These are phyloP conservation scores for Drosophila kohkoa DNA, from an alignment of 1,140 invertebrate species.

Conservation along the genomic window DNA sequence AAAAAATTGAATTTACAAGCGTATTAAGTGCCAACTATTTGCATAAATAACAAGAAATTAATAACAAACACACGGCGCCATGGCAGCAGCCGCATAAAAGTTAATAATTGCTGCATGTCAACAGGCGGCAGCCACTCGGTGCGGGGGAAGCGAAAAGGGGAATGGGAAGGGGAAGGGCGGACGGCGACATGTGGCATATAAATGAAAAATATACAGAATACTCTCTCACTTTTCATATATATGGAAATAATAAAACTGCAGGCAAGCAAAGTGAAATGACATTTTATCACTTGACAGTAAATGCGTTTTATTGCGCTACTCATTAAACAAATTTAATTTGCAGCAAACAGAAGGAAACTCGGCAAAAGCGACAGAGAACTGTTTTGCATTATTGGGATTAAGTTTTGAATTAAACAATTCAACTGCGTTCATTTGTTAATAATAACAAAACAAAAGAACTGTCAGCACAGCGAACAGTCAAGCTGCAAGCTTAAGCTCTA, in stretches of 20 bases:
- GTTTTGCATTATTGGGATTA: constrained; percentile 9
- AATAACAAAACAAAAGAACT: too few relatives aligned
- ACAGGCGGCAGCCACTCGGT: constrained; percentile 50
- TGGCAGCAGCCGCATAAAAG: constrained; percentile 80
- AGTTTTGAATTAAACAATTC: constrained; percentile 10
- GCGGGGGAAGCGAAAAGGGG: background rate
- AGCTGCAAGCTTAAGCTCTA: too few relatives aligned
- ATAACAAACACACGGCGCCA: constrained; percentile 81
- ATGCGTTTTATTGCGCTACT: constrained; percentile 78
- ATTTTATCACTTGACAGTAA: constrained; percentile 83
- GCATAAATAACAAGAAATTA: constrained; percentile 84
- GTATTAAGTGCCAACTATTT: constrained; percentile 84
- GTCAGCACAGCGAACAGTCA: too few relatives aligned
- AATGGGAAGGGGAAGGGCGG: constrained; percentile 14
- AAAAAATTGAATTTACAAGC: constrained; percentile 55
- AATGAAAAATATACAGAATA: constrained; percentile 72
- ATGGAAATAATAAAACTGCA: constrained; percentile 35
- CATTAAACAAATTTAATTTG: constrained; percentile 82
- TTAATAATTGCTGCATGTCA: constrained; percentile 82
- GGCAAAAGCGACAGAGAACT: background rate
- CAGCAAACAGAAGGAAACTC: constrained; percentile 34
- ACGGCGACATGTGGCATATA: constrained; percentile 70
- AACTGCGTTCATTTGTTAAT: background rate
- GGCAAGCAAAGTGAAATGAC: constrained; percentile 60
- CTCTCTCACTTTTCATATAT: background rate